Evolutionary conservation across 1,140 invertebrate species (phyloP).

Genomic region (Hycleus phaleratus): DNA sequence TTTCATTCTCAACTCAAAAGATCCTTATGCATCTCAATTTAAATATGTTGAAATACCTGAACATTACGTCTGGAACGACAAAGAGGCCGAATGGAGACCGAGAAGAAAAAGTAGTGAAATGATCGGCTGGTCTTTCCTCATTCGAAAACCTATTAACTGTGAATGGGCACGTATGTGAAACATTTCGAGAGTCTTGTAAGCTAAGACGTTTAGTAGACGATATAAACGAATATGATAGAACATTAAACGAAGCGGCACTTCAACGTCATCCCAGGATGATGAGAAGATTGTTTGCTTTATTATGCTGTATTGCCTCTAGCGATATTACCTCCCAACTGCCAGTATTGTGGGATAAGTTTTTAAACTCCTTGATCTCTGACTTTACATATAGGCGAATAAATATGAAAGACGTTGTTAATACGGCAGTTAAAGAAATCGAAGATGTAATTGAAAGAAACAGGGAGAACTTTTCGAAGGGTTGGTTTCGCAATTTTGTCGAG

Average conservation of each 20-base stretch:
- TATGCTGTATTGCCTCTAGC: neutral
- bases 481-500: neutral
- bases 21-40: neutral
- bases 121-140: neutral
- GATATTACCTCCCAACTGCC: neutral
- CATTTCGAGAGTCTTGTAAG: neutral
- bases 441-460: neutral
- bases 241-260: neutral
- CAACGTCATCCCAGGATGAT: neutral
- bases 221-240: neutral
- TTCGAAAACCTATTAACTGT: neutral
- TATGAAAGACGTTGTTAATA: neutral
- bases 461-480: neutral
- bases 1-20: neutral
- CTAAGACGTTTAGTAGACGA: neutral
- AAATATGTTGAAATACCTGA: conserved; percentile 2
- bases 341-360: neutral
- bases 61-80: neutral
- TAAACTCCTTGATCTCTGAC: neutral
- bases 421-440: neutral
- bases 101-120: neutral
- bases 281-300: neutral
- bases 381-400: neutral
- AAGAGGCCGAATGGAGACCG: neutral
- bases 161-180: neutral